Base-by-base conservation (phyloP, 2,113 vertebrate species). In the Dipodomys spectabilis region DNA sequence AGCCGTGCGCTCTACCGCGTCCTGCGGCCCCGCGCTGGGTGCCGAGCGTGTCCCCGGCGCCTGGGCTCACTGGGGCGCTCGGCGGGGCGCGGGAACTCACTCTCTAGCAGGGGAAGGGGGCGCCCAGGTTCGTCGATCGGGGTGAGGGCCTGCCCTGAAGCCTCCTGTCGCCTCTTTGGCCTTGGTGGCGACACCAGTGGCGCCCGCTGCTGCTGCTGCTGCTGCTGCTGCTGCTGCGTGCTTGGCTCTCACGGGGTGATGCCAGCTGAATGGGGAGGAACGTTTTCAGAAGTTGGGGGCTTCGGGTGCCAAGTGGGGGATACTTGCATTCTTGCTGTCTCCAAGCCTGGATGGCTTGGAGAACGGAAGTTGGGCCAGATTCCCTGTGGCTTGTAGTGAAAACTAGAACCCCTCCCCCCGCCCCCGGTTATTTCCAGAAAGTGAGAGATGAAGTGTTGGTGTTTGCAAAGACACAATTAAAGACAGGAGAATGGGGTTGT, bases 211-310 rank as follows among this genome's bases (percentile, higher is more conserved):
- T 91, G 39, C 39, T 30, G 74, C 68, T 91, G 35, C 35, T 39
- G 35, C 39, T 39, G 53, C 53, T 18, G 53, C 15, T 39, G 53
- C 53, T 18, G 53, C 15, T 57, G 83, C 72, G 9, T 84, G 86
- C n/a, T 53, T 5, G 57, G 30, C 69, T 64, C 57, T 71, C 30
- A 2, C 69, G 1, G 53, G 53, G 65, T 27, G 12, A 0, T 64
- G 86, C 81, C 85, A 16, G 88, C 90, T 74, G 3, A 90, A 60
- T n/a, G 62, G 85, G 78, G 67, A 53, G 72, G 60, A 80, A 86
- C 72, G 69, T 93, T 92, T 60, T 89, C 87, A 81, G 23, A 96
- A 96, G 93, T 96, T 92, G 81, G 81, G 53, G 91, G 84, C 39
- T 95, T 89, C 72, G 3, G 82, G 81, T 22, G 73, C 71, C 28